Evolutionary conservation across 2,113 vertebrate genomes (phyloP), one percentile per base, ranked within the genome.

Genomic region (Balaeniceps rex): DNA sequence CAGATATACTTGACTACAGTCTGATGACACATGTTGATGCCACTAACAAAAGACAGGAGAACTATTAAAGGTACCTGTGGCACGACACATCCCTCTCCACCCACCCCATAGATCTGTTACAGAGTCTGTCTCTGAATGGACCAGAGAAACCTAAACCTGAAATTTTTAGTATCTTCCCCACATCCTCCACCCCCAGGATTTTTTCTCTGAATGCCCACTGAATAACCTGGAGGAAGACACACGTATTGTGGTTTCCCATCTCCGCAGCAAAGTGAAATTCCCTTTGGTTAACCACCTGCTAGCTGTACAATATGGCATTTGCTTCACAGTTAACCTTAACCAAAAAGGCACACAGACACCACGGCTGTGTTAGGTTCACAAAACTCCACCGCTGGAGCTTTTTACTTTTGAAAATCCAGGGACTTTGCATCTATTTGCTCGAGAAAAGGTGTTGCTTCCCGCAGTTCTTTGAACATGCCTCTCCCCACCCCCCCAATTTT

Each of bases 161-260:
- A 61, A 29, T 87, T 87, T 92, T 90, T 47, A 88, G 16, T 68
- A 51, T 25, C 71, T 80, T 87, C 65, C 58, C 86, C 94, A 93
- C 80, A 93, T 68, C 55, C 55, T 83, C 72, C 92, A 44, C 65
- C 52, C 68, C 38, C 79, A 95, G 79, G 33, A 88, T 71, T 95
- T 97, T 94, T 95, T 87, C 84, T 93, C 76, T 94, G 92, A 94
- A 96, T 96, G 92, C 83, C 90, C 96, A 92, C 92, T 84, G 65
- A 93, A 92, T 51, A 96, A 96, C 85, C 85, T 95, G 83, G 85
- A 96, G 93, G 90, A 94, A 94, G 84, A 77, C 66, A 70, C 51
- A 92, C 0, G 0, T 66, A 68, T 13, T 96, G 94, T 95, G 92
- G 93, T 93, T 96, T 96, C 93, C 87, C 61, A 87, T 61, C 64